phyloP scores from a whole-genome alignment of 1,140 invertebrate genomes.

The Bombus pascuorum region DNA sequence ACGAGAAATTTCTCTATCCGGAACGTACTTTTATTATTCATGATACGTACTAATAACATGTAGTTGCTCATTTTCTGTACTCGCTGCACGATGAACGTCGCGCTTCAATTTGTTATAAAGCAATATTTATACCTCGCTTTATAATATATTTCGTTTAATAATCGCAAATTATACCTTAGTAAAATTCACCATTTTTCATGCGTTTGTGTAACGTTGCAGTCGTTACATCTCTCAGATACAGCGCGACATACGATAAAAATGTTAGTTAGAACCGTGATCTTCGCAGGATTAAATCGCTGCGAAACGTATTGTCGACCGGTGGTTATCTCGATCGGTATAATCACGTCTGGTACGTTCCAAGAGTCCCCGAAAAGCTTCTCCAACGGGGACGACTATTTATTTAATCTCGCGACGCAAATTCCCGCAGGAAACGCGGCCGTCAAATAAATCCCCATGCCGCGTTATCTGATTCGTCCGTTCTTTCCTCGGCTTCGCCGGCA shows the following conservation, averaged over 20 bases:
- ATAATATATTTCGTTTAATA: neutral
- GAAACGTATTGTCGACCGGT: neutral
- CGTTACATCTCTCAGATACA: neutral
- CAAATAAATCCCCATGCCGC: constrained; percentile 12
- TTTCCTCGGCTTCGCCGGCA: neutral
- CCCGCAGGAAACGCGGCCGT: neutral
- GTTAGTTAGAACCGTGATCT: no score
- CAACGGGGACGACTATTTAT: neutral
- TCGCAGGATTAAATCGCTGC: no score
- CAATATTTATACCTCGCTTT: neutral
- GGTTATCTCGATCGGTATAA: neutral
- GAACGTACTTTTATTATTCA: neutral
- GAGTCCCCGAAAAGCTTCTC: neutral
- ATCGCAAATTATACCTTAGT: neutral
- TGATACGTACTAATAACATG: neutral
- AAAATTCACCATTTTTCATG: neutral
- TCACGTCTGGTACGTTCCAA: neutral
- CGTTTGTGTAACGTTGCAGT: neutral
- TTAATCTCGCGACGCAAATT: constrained; percentile 12
- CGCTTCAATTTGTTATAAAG: neutral
- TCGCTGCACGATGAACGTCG: neutral
- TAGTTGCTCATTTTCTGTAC: neutral
- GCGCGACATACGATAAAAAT: neutral
- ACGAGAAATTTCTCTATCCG: neutral
- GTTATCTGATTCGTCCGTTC: constrained; percentile 23